Percentiles rank a stretch among this genome's conserved stretches.
phyloP scores from a whole-genome alignment of 1,140 invertebrate genomes.

The Diorhabda sublineata region DNA sequence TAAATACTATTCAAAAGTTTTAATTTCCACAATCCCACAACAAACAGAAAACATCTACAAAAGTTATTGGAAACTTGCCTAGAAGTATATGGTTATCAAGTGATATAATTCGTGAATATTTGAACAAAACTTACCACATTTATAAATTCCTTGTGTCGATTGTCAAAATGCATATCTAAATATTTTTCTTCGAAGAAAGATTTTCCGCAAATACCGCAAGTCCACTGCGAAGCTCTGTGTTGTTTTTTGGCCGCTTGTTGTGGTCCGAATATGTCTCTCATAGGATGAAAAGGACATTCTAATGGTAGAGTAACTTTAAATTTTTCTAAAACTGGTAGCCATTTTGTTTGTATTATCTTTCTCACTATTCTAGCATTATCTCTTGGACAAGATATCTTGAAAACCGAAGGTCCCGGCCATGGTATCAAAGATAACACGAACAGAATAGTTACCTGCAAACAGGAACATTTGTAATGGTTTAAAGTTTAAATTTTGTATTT shows the following conservation, averaged over 20 bases:
- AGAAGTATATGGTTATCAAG: too few relatives aligned
- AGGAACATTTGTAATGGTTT: not conserved
- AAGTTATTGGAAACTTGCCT: too few relatives aligned
- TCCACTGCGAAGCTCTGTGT: slow-evolving; percentile 81
- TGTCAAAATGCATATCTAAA: slow-evolving; percentile 86
- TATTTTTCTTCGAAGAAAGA: slow-evolving; percentile 85
- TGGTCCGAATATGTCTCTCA: slow-evolving; percentile 79
- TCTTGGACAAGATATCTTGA: slow-evolving; percentile 81
- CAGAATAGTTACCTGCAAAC: slow-evolving; percentile 62
- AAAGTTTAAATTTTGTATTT: too few relatives aligned
- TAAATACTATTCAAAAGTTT: too few relatives aligned
- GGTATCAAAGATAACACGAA: slow-evolving; percentile 77
- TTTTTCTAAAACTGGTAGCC: slow-evolving; percentile 82
- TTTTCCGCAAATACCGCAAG: slow-evolving; percentile 87
- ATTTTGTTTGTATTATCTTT: slow-evolving; percentile 85
- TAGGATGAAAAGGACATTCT: slow-evolving; percentile 85
- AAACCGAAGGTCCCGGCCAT: slow-evolving; percentile 79
- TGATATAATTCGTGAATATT: too few relatives aligned
- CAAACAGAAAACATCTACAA: too few relatives aligned
- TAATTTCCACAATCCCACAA: too few relatives aligned
- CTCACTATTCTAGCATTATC: slow-evolving; percentile 85
- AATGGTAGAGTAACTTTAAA: slow-evolving; percentile 75
- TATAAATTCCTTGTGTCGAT: slow-evolving; percentile 78
- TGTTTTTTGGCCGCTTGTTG: slow-evolving; percentile 79
- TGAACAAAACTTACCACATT: slow-evolving; percentile 62